phyloP scores from a whole-genome alignment of 37 sponge, comb jelly and placozoan genomes.

The Cliona cf. orientalis region DNA sequence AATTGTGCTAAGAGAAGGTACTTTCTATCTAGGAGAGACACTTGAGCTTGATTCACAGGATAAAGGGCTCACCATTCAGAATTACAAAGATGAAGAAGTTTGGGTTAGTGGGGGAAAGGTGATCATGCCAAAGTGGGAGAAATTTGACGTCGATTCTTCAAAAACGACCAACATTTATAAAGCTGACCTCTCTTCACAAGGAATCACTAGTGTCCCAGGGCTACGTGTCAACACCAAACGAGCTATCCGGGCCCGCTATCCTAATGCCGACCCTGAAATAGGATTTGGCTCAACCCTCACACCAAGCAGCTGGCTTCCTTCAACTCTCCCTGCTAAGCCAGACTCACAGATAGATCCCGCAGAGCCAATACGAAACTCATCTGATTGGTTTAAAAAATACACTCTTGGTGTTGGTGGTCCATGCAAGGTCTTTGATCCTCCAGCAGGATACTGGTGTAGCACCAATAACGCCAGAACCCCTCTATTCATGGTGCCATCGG shows the following conservation, averaged over 20 bases:
- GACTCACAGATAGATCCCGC: constrained; percentile 14
- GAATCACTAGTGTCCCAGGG: constrained; percentile 29
- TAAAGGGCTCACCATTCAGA: constrained; percentile 43
- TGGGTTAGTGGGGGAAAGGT: constrained; percentile 67
- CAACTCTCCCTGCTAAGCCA: constrained; percentile 9
- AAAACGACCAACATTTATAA: constrained; percentile 30
- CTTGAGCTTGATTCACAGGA: constrained; percentile 46
- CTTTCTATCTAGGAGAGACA: constrained; percentile 56
- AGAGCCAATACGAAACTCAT: constrained; percentile 16
- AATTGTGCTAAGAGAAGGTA: constrained; percentile 62
- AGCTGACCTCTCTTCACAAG: constrained; percentile 67
- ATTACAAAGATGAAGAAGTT: constrained; percentile 58
- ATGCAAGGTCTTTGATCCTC: constrained; percentile 54
- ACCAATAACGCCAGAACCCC: constrained; percentile 31
- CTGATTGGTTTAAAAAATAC: constrained; percentile 42
- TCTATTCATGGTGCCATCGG: constrained; percentile 30
- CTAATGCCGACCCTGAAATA: constrained; percentile 77
- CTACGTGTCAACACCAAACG: constrained; percentile 54
- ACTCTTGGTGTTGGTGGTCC: constrained; percentile 63
- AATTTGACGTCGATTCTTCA: not conserved
- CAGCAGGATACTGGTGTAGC: constrained; percentile 66
- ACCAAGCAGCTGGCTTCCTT: constrained; percentile 24
- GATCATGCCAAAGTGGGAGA: constrained; percentile 51
- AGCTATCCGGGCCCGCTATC: constrained; percentile 75
- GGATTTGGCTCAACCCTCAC: constrained; percentile 56